A percentile compares a stretch with the other conserved stretches of the same genome.
phyloP scores from a whole-genome alignment of 2,888 invertebrate species.

The Lasioglossum calceatum region DNA sequence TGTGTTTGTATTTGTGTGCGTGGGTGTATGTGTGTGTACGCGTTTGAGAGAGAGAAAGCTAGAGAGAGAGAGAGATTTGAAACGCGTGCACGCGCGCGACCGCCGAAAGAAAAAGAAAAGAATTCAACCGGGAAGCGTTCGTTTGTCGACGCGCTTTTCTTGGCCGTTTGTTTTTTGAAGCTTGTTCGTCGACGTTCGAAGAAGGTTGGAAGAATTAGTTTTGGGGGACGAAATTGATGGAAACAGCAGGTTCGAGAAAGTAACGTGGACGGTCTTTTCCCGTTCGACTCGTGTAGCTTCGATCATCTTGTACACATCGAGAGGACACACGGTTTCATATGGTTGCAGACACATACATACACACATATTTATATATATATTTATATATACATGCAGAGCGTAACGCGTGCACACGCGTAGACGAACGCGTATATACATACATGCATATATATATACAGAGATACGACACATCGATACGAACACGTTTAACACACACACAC shows the following conservation, averaged over 20 bases:
- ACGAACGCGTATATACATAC: slow-evolving; percentile 31
- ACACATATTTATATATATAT: background rate
- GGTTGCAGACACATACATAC: background rate
- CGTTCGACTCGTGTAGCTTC: slow-evolving; percentile 4
- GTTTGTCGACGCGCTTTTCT: background rate
- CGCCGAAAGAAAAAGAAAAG: background rate
- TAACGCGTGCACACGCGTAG: background rate
- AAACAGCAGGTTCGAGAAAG: background rate
- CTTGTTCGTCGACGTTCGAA: background rate
- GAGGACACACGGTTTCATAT: background rate
- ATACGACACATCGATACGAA: background rate
- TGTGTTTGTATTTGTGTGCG: background rate
- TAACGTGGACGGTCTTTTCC: background rate
- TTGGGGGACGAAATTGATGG: background rate
- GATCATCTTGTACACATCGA: background rate
- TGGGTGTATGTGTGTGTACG: background rate
- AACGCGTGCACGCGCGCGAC: background rate
- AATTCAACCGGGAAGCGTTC: background rate
- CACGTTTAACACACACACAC: slow-evolving; percentile 13
- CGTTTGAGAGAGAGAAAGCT: background rate
- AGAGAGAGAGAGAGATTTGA: background rate
- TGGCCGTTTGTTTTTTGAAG: background rate
- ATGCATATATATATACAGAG: slow-evolving; percentile 6
- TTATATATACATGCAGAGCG: slow-evolving; percentile 19
- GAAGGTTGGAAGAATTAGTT: background rate